Base-by-base conservation (phyloP, 2,797 vertebrate species). In the Neomorphus geoffroyi region DNA sequence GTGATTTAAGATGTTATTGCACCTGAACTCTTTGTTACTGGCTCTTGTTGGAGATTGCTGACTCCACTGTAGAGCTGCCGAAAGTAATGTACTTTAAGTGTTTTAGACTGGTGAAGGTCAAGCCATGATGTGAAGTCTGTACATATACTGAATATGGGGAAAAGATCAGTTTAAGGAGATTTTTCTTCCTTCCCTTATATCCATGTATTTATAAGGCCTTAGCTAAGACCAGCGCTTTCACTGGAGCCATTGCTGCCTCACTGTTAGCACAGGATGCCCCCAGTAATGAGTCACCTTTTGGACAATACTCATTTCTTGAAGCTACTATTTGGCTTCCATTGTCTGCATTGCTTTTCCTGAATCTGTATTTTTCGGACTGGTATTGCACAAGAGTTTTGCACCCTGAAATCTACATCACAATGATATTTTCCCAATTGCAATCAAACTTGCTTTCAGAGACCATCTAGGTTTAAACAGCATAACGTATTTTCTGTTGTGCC, bases 1-100 rank as follows among this genome's bases (percentile, higher is more conserved):
- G 86, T 96, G 95, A 94, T 94, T 96, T 96, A 95, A 96, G 80
- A 95, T 95, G 94, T 92, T 96, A 81, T 88, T 96, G 90, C 92
- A 96, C 96, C 96, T 96, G 96, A 96, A 86, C 23, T 92, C 87
- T 94, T 96, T 92, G 95, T 96, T 94, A 81, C 86, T 96, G 96
- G 94, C 93, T 93, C 73, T 92, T 60, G 58, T 43, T 90, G 54
- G 65, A 95, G 58, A 85, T 94, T 94, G 46, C 80, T 96, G 95
- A 96, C 83, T 93, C 58, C 41, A 46, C 43, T 81, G 92, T 62
- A 70, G 72, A 75, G 54, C 88, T 96, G 92, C 93, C 93, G 94
- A 75, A 94, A 93, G 77, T 93, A 93, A 95, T 66, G 79, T 74
- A 69, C 79, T 95, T 92, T 72, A 93, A 94, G 91, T 92, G 83